Evolutionary conservation across 2,113 vertebrate species (phyloP).

Genomic region (Chionomys nivalis): DNA sequence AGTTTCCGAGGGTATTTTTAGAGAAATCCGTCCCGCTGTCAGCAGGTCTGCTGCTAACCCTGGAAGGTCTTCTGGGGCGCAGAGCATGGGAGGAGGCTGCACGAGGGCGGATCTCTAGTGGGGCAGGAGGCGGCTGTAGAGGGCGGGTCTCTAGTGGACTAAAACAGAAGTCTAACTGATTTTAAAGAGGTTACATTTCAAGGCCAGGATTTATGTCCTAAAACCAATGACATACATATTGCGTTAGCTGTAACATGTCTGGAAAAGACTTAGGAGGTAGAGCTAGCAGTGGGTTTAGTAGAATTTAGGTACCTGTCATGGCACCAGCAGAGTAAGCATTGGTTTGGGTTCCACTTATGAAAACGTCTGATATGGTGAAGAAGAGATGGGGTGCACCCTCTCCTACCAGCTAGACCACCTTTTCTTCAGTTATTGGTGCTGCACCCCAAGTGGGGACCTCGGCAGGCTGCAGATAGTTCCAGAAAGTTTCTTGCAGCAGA

Average conservation of each 20-base stretch:
- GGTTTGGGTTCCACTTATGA: background rate
- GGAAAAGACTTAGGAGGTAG: background rate
- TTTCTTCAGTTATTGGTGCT: background rate
- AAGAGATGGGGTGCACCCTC: background rate
- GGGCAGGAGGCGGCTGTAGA: background rate
- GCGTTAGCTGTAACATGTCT: background rate
- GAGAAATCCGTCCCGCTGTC: slow-evolving; percentile 48
- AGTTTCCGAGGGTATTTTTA: slow-evolving; percentile 5
- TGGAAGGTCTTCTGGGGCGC: background rate
- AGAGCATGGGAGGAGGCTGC: background rate
- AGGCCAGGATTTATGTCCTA: background rate
- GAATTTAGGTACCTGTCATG: background rate
- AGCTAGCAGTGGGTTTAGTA: background rate
- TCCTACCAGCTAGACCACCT: no score
- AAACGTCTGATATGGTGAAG: background rate
- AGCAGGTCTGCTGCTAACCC: background rate
- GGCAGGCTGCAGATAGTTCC: background rate
- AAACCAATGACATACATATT: background rate
- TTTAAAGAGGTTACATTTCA: background rate
- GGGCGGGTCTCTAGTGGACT: background rate
- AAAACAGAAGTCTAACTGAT: no score
- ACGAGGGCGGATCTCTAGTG: no score
- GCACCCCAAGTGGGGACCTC: background rate
- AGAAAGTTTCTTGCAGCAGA: background rate
- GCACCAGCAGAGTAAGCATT: background rate